Conservation (phyloP, 2,113 vertebrate species). For the Charadrius vociferus region DNA sequence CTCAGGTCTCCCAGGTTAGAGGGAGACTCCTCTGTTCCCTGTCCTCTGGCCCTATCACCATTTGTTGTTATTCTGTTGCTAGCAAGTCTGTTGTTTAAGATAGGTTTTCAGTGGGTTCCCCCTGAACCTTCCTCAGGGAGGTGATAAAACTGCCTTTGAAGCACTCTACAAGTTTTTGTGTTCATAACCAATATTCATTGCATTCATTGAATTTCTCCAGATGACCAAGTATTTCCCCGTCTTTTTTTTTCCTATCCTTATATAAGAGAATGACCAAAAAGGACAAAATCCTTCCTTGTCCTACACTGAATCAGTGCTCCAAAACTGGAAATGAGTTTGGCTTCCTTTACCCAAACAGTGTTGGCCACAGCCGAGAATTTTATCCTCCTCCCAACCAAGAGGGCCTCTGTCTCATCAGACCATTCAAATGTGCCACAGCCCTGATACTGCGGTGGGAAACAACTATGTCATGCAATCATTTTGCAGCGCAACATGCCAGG, state of each 20-base stretch:
- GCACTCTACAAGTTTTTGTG: background rate
- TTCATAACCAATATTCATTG: background rate
- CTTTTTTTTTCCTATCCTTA: background rate
- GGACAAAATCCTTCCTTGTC: background rate
- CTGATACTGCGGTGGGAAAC: background rate
- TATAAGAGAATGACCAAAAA: background rate
- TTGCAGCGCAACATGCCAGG: background rate
- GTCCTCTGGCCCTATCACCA: accelerated
- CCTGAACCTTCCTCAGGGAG: background rate
- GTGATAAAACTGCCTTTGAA: background rate
- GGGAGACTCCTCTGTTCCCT: background rate
- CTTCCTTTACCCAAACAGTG: background rate
- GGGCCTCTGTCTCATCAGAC: background rate
- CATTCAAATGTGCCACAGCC: background rate
- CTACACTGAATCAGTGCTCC: background rate
- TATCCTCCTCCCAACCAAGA: background rate
- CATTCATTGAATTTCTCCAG: background rate
- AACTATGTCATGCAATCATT: background rate
- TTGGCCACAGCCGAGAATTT: background rate
- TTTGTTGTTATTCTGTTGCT: background rate
- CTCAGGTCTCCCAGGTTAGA: background rate
- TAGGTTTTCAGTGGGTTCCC: background rate
- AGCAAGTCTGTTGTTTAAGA: background rate
- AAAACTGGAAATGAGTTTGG: background rate
- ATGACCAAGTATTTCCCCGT: background rate